Conservation (phyloP, 2,888 invertebrate genomes). For the Lamproptera curius region DNA sequence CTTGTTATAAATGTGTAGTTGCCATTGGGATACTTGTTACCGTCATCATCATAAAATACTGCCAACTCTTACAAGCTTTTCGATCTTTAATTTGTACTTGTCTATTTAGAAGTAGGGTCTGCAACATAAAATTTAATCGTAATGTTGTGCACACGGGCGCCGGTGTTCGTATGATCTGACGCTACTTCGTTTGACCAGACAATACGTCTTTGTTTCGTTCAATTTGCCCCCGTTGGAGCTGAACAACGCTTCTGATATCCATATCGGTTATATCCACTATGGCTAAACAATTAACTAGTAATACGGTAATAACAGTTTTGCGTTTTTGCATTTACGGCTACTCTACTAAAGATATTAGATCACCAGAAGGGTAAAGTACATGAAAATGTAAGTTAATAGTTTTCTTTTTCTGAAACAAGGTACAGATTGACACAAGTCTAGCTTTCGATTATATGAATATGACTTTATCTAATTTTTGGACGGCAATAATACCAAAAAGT, state of each 20-base stretch:
- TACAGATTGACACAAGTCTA: too few relatives aligned
- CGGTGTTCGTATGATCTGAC: background rate
- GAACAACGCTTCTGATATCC: too few relatives aligned
- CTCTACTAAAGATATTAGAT: background rate
- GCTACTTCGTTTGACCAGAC: constrained; percentile 1
- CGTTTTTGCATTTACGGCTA: background rate
- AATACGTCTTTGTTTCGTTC: constrained; percentile 13
- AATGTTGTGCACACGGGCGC: constrained; percentile 1
- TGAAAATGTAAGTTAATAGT: too few relatives aligned
- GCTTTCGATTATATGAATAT: too few relatives aligned
- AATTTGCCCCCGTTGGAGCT: background rate
- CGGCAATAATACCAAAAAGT: too few relatives aligned
- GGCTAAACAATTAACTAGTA: too few relatives aligned
- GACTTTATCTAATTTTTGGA: too few relatives aligned
- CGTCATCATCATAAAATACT: background rate
- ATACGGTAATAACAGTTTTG: background rate
- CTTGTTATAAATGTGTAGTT: background rate
- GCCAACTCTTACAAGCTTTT: too few relatives aligned
- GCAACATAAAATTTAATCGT: background rate
- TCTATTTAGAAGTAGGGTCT: too few relatives aligned
- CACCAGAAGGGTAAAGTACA: background rate
- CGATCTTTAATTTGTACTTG: too few relatives aligned
- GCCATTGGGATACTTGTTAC: background rate
- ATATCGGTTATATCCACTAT: too few relatives aligned
- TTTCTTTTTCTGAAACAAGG: too few relatives aligned